Base-by-base conservation (phyloP, 2,888 invertebrate genomes). In the Aphidoletes aphidimyza region DNA sequence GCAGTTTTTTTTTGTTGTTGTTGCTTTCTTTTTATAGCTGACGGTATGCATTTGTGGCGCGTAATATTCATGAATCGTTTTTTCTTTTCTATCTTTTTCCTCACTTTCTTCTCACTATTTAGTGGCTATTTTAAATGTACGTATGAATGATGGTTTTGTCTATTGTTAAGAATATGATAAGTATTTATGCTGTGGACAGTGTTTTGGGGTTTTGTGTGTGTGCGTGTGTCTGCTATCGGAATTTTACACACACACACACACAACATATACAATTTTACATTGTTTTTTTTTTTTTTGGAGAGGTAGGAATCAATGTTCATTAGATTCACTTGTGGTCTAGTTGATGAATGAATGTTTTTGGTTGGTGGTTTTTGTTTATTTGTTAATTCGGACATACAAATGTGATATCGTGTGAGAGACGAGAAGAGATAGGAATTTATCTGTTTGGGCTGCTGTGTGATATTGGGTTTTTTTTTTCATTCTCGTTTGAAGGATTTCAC, bases 131-230 rank as follows among this genome's bases (percentile, higher is more conserved):
- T 69, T 69, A 30, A 69, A 69, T 69, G 69, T 69, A 69, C 69
- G 69, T 69, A 69, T 69, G 69, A 69, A 69, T 69, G 69, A 30
- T 30, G 69, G 30, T 69, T 47, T 30, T n/a, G n/a, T 69, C 69
- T 69, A 69, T 69, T 69, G 69, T 69, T 69, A 69, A 69, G 69
- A 69, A 30, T 69, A 69, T 69, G 69, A 69, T 69, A 69, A 34
- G 69, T 69, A 34, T 69, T 69, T 30, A 69, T 69, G 69, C 69
- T 69, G 69, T 69, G 69, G 69, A 69, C 69, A 69, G 69, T 69
- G 8, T 69, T 8, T 8, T 54, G 22, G 54, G 22, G n/a, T n/a
- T 30, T 9, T 69, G 14, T 30, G 30, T 30, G 6, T 42, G 42
- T 30, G 69, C 30, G 1, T 69, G n/a, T 9, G 30, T 30, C 14